These are phyloP conservation scores for Lasioglossum figueresi DNA, from an alignment of 2,888 invertebrate genomes.

Conservation along the genomic window DNA sequence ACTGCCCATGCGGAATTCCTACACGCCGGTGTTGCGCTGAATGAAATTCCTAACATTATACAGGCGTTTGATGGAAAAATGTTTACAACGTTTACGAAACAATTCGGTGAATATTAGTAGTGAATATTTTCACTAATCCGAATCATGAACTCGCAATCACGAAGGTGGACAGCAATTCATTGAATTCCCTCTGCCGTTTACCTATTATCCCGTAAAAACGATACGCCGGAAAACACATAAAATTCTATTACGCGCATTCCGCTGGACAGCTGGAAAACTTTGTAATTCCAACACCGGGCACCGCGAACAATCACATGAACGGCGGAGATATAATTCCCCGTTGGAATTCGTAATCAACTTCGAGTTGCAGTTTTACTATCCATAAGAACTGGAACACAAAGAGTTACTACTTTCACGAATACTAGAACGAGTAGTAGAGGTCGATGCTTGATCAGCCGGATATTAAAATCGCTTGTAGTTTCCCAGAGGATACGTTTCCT, in stretches of 20 bases:
- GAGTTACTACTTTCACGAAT: not conserved
- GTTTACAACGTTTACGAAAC: not conserved
- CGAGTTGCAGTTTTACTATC: not conserved
- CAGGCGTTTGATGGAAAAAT: slow-evolving; percentile 8
- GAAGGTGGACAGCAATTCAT: slow-evolving; percentile 25
- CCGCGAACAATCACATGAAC: not conserved
- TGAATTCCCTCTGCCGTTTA: slow-evolving; percentile 1
- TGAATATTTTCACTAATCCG: not conserved
- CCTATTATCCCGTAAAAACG: not conserved
- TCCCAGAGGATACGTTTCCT: not conserved
- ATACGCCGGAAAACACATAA: not conserved
- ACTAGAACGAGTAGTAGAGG: not conserved
- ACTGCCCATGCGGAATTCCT: slow-evolving; percentile 26
- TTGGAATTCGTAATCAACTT: not conserved
- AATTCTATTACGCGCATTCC: not conserved
- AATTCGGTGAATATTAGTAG: slow-evolving; percentile 14
- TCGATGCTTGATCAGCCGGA: not conserved
- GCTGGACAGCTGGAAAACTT: not conserved
- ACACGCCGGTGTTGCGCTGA: not conserved
- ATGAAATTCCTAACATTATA: slow-evolving; percentile 22
- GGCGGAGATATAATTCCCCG: not conserved
- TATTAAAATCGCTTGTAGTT: not conserved
- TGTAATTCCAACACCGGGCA: not conserved
- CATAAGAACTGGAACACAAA: not conserved
- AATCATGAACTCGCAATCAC: not conserved